Conservation (phyloP, 2,888 invertebrate species). For the Mesorhabditis belari region DNA sequence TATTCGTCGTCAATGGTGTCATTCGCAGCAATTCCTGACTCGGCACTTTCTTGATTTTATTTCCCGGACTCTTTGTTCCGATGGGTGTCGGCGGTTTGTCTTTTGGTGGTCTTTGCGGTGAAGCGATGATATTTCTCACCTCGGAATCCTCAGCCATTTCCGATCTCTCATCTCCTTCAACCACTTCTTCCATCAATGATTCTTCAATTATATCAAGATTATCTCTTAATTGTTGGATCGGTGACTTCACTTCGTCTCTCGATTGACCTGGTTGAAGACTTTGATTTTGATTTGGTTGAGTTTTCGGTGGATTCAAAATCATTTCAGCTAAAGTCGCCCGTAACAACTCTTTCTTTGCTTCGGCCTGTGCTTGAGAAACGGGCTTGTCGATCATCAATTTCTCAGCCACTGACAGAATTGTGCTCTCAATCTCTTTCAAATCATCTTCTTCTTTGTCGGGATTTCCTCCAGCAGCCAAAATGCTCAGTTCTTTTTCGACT, state of each 20-base stretch:
- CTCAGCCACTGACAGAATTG: slow-evolving; percentile 41
- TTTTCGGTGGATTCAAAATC: slow-evolving; percentile 37
- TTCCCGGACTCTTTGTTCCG: background rate
- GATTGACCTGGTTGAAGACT: too few species aligned
- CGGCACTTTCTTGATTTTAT: slow-evolving; percentile 26
- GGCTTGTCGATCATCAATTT: slow-evolving; percentile 26
- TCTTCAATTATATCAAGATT: slow-evolving; percentile 32
- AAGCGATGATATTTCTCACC: background rate
- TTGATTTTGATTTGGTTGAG: slow-evolving; percentile 2
- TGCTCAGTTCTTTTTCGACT: slow-evolving; percentile 16
- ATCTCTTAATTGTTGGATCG: slow-evolving; percentile 7
- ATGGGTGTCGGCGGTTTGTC: slow-evolving; percentile 10
- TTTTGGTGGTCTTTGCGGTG: background rate
- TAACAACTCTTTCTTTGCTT: slow-evolving; percentile 45
- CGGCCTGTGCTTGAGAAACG: slow-evolving; percentile 37
- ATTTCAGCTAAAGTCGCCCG: slow-evolving; percentile 42
- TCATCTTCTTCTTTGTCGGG: slow-evolving; percentile 12
- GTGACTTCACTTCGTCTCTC: background rate
- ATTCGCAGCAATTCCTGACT: slow-evolving; percentile 32
- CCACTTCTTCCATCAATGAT: slow-evolving; percentile 37
- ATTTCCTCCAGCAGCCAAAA: slow-evolving; percentile 7
- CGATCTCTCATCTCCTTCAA: slow-evolving; percentile 16
- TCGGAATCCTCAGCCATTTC: slow-evolving; percentile 5
- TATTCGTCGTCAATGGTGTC: slow-evolving; percentile 33
- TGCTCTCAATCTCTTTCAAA: slow-evolving; percentile 33